These are phyloP conservation scores for Meandrina meandrites DNA, from an alignment of 92 coral and sea anemone genomes.

Conservation along the genomic window DNA sequence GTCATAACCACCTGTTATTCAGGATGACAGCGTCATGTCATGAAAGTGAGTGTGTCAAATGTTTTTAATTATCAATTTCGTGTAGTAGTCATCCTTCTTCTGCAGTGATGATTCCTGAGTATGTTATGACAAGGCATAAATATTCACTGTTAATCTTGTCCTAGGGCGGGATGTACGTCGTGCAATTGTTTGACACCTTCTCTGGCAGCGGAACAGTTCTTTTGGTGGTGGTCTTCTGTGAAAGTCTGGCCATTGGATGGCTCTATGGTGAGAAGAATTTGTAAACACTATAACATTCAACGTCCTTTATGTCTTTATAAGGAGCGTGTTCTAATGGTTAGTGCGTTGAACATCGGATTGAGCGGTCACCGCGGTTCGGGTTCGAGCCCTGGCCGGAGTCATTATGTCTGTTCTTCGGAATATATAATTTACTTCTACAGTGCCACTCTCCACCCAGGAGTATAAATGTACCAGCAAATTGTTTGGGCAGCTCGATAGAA, in stretches of 20 bases:
- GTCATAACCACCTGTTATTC: no score
- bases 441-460: neutral
- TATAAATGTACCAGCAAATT: neutral
- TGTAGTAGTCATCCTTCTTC: neutral
- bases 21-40: neutral
- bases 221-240: conserved; percentile 32
- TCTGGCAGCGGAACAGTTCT: conserved; percentile 41
- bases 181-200: conserved; percentile 43
- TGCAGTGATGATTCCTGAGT: neutral
- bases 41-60: neutral
- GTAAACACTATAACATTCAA: neutral
- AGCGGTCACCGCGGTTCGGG: neutral
- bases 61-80: no score
- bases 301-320: neutral
- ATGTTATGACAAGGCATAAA: neutral
- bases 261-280: conserved; percentile 31
- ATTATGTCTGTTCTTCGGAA: neutral
- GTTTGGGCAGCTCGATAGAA: neutral
- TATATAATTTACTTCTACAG: neutral
- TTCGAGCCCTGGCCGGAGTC: neutral
- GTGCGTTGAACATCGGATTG: neutral
- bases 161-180: conserved; percentile 52
- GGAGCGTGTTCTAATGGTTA: neutral
- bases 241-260: conserved; percentile 42
- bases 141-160: neutral